These are phyloP conservation scores for Myiothlypis chrysogaster DNA, from an alignment of 2,797 vertebrate species.

Conservation along the genomic window DNA sequence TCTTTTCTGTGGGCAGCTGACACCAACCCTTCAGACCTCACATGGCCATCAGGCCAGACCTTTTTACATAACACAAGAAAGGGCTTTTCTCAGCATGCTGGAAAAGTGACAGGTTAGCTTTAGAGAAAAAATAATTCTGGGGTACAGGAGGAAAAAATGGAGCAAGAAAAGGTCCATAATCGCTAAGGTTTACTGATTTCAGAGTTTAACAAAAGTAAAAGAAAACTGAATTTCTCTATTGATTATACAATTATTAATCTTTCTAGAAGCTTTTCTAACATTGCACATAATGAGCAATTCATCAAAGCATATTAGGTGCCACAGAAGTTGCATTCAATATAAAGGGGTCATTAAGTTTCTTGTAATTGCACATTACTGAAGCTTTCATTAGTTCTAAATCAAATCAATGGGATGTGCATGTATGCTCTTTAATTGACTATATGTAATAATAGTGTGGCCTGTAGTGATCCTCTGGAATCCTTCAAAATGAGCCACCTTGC, in stretches of 20 bases:
- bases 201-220: constrained; percentile 4
- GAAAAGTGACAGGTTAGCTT: not conserved
- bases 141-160: not conserved
- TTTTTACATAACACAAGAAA: not conserved
- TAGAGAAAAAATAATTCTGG: not conserved
- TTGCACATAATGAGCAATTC: constrained; percentile 65
- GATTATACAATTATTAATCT: constrained; percentile 71
- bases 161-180: not conserved
- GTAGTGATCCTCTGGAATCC: constrained; percentile 7
- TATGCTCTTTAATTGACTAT: constrained; percentile 56
- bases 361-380: constrained; percentile 68
- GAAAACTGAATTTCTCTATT: constrained; percentile 39
- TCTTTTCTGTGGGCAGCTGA: not conserved
- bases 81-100: not conserved
- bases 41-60: not conserved
- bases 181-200: not conserved
- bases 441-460: constrained; percentile 27
- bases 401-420: constrained; percentile 51
- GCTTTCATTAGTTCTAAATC: constrained; percentile 58
- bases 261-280: constrained; percentile 46
- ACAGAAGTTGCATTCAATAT: constrained; percentile 28
- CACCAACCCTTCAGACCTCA: not conserved
- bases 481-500: not conserved
- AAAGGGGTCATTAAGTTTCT: constrained; percentile 66
- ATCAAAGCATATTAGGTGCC: constrained; percentile 69